Conservation (phyloP, 2,888 invertebrate species). For the Eupithecia vulgata region DNA sequence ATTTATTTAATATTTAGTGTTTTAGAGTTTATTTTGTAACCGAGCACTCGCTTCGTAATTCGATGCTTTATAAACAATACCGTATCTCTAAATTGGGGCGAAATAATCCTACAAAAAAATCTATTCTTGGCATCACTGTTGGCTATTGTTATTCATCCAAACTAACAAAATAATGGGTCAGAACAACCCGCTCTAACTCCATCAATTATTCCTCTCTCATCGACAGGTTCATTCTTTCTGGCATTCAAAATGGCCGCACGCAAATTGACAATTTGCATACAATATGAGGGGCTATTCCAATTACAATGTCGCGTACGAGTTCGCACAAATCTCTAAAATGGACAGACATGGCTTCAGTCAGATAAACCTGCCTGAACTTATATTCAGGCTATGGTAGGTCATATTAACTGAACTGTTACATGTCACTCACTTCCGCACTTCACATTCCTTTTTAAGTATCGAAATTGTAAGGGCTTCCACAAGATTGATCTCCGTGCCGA, state of each 20-base stretch:
- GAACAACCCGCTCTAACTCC: background rate
- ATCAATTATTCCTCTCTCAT: slow-evolving; percentile 31
- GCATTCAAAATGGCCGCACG: slow-evolving; percentile 33
- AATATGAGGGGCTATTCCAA: slow-evolving; percentile 8
- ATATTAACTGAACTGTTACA: background rate
- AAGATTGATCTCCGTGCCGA: no score
- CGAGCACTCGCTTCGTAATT: background rate
- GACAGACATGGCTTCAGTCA: background rate
- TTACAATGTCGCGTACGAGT: background rate
- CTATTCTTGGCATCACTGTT: background rate
- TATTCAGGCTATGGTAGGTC: background rate
- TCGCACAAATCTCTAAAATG: background rate
- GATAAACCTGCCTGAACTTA: background rate
- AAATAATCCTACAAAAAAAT: background rate
- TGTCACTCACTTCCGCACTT: background rate
- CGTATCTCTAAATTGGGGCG: background rate
- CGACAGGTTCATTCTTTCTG: slow-evolving; percentile 34
- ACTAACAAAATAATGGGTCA: background rate
- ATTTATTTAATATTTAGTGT: no score
- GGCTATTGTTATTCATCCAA: background rate
- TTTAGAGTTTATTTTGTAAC: background rate
- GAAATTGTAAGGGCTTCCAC: background rate
- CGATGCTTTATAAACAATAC: background rate
- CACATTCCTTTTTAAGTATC: background rate
- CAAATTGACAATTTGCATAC: slow-evolving; percentile 44